These are phyloP conservation scores for Cheilosia vulpina DNA, from an alignment of 2,888 invertebrate species.

Conservation along the genomic window DNA sequence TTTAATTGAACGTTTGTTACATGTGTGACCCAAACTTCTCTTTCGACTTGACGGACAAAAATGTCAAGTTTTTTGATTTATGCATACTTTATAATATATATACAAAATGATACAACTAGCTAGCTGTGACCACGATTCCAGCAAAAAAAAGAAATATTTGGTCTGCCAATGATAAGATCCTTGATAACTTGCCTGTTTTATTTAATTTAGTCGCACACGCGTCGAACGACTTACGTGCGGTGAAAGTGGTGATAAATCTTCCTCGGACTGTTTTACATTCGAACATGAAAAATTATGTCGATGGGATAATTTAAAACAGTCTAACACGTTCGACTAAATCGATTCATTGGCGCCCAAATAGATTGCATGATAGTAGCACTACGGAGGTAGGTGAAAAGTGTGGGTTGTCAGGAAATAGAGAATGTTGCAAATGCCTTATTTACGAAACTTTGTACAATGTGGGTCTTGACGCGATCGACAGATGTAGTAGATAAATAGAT, in stretches of 20 bases:
- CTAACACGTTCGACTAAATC: constrained; percentile 20
- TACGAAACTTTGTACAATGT: neutral
- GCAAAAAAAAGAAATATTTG: constrained; percentile 1
- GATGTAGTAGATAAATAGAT: no score
- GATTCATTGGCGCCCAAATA: constrained; percentile 53
- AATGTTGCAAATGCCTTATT: neutral
- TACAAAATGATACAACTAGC: constrained; percentile 16
- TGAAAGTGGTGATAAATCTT: constrained; percentile 71
- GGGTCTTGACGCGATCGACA: no score
- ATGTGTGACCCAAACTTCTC: no score
- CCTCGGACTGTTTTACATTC: constrained; percentile 26
- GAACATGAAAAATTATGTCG: constrained; percentile 17
- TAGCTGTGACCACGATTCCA: constrained; percentile 21
- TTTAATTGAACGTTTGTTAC: no score
- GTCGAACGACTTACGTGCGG: constrained; percentile 8
- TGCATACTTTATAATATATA: neutral
- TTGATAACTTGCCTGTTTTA: constrained; percentile 37
- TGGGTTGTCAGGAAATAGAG: neutral
- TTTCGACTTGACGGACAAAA: no score
- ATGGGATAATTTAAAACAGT: constrained; percentile 21
- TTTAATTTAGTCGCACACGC: constrained; percentile 10
- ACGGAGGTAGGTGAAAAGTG: neutral
- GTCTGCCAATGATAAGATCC: constrained; percentile 57
- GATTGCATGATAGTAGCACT: neutral
- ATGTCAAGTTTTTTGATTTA: constrained; percentile 15